Evolutionary conservation across 1,140 invertebrate genomes (phyloP).

Genomic region (Neodiprion fabricii): DNA sequence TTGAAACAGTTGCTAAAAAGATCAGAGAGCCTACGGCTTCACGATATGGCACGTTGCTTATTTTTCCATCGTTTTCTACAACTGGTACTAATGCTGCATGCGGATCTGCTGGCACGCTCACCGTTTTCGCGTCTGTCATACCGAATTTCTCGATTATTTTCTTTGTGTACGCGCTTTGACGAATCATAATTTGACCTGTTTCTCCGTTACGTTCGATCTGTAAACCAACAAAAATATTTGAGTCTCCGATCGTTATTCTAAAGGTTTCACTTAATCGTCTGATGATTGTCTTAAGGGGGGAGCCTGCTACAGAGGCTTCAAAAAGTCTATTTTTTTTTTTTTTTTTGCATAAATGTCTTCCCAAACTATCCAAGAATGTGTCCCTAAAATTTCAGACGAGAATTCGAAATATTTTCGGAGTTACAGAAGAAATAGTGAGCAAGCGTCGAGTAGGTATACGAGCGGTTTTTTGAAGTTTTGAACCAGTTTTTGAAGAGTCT

Average conservation of each 20-base stretch:
- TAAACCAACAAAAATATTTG: conserved; percentile 31
- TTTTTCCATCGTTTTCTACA: neutral
- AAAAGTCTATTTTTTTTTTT: too few species aligned
- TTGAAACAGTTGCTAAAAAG: conserved; percentile 39
- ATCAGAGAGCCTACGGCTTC: conserved; percentile 44
- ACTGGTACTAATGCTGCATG: conserved; percentile 8
- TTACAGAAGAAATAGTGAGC: too few species aligned
- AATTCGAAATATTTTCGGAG: too few species aligned
- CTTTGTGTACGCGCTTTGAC: conserved; percentile 37
- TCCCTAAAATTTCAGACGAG: too few species aligned
- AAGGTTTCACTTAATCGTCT: conserved; percentile 27
- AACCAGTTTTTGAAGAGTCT: too few species aligned
- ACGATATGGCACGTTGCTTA: conserved; percentile 29
- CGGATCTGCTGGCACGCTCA: conserved; percentile 18
- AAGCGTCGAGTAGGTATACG: too few species aligned
- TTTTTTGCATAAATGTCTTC: too few species aligned
- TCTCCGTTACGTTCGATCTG: conserved; percentile 24
- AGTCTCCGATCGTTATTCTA: conserved; percentile 24
- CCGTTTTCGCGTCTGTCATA: conserved; percentile 15
- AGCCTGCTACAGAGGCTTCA: neutral
- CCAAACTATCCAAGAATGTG: too few species aligned
- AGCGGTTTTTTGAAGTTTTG: too few species aligned
- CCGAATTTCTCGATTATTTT: conserved; percentile 21
- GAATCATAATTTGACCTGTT: conserved; percentile 30
- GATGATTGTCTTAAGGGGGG: conserved; percentile 22